These are phyloP conservation scores for Aplysina aerophoba DNA, from an alignment of 37 sponge, comb jelly and placozoan genomes.

Conservation along the genomic window DNA sequence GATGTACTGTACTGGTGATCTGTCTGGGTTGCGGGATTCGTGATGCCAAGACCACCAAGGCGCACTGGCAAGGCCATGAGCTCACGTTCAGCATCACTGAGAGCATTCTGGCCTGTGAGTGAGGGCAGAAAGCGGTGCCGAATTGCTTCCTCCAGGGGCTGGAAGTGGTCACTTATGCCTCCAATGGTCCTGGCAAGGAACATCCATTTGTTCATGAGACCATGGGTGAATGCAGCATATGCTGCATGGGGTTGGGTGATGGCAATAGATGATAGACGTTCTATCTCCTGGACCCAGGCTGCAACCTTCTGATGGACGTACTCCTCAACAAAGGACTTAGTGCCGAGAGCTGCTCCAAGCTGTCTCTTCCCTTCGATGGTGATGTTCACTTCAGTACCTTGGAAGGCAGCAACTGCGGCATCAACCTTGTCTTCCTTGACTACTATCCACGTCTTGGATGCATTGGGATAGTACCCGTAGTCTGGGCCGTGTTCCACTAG, in stretches of 20 bases:
- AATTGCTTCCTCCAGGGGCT: slow-evolving; percentile 14
- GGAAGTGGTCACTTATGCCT: background rate
- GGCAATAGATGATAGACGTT: background rate
- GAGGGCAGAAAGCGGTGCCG: slow-evolving; percentile 2
- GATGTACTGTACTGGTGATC: background rate
- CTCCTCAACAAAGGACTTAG: background rate
- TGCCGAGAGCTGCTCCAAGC: too few species aligned
- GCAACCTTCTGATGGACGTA: background rate
- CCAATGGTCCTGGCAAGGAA: background rate
- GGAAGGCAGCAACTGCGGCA: too few species aligned
- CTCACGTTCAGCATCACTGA: slow-evolving; percentile 5
- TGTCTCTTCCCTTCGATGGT: too few species aligned
- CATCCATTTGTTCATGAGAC: background rate
- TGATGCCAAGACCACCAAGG: slow-evolving; percentile 5
- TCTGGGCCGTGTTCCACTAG: too few species aligned
- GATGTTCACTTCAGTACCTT: too few species aligned
- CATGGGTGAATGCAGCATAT: slow-evolving; percentile 11
- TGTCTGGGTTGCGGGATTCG: background rate
- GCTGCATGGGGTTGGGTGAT: slow-evolving; percentile 17
- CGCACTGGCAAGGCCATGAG: slow-evolving; percentile 7
- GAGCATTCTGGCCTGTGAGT: background rate
- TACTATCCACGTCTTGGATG: too few species aligned
- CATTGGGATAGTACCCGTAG: too few species aligned
- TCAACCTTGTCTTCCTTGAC: too few species aligned
- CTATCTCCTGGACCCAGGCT: slow-evolving; percentile 13